Evolutionary conservation across 2,797 vertebrate genomes (phyloP), one percentile per base, ranked within the genome.

Genomic region (Mormyrops attenuatus): DNA sequence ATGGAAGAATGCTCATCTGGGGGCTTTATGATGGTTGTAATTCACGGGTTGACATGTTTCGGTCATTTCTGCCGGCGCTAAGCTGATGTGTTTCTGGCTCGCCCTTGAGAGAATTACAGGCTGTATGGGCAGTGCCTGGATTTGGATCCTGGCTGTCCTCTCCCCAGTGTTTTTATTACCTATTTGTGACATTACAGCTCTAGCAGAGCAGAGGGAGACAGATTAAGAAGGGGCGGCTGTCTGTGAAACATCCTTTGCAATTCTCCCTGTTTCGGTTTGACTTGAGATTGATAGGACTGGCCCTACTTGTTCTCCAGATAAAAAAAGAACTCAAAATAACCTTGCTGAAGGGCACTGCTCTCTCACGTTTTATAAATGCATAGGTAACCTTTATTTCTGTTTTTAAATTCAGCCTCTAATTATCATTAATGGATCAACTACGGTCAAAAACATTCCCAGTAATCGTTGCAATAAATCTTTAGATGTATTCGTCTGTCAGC

Each of bases 131-230:
- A 90, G 91, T 91, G 91, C 69, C 73, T 60, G 91, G 89, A 91
- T 90, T 90, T 91, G 92, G 15, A 63, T 93, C 93, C 90, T 93
- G 92, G 90, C 91, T 93, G 92, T 95, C 93, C 92, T 93, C 94
- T 94, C 93, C 91, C 94, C 91, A 91, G 91, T 91, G 92, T 93
- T 90, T 95, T 95, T 93, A 94, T 94, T 93, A 94, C 93, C 93
- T 91, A 92, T 93, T 93, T 93, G 91, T 94, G 94, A 93, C 93
- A 93, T 92, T 91, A 89, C 92, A 93, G 92, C 44, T 80, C 91
- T 87, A 92, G 90, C 90, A 60, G 90, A 92, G 89, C 90, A 86
- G 90, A 91, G 26, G 90, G 91, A 94, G 92, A 92, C 91, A 47
- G 77, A 87, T 87, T 87, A 55, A 55, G 52, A 84, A 84, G 41